Evolutionary conservation across 2,113 vertebrate genomes (phyloP), one percentile per base, ranked within the genome.

Genomic region (Heterotilapia buettikoferi): DNA sequence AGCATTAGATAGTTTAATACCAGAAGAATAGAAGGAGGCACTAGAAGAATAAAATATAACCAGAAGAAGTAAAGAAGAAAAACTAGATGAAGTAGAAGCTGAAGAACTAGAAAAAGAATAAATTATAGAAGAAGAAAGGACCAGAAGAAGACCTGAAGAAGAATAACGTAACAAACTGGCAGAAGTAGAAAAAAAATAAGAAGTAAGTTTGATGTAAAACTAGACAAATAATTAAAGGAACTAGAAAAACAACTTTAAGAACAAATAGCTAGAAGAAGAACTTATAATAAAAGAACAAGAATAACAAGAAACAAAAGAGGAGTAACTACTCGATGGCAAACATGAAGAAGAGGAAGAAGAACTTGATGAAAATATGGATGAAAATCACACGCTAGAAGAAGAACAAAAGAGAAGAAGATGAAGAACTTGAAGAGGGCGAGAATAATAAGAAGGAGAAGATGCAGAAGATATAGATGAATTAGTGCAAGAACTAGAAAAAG

Each of bases 341-440:
- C 12, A 24, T 26, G 38, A 45, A 47, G 40, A 26, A 24, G 3
- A 71, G n/a, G n/a, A 24, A 2, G 66, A 47, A 11, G 43, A 50
- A 76, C 24, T 31, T 29, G 1, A 29, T 38, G 43, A 50, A 78
- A 50, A 76, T 16, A 24, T 4, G 12, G 63, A 45, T 9, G 8
- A 50, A 45, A 50, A 76, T 19, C 33, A 71, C 13, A 24, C 3
- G 0, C 7, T 68, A 43, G 9, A 63, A 26, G n/a, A 71, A 0
- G 0, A 45, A 73, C 36, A 24, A 43, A 24, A 24, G 66, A 40
- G 38, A 73, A 43, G 36, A 71, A 26, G 13, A 6, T 10, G 6
- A 2, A 2, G 43, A 78, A 29, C 43, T 78, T 19, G 9, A 76
- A 50, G 0, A 76, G 24, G 43, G 18, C 1, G 19, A 29, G 9